Evolutionary conservation across 2,888 invertebrate genomes (phyloP), one percentile per base, ranked within the genome.

Genomic region (Psylliodes chrysocephalus): DNA sequence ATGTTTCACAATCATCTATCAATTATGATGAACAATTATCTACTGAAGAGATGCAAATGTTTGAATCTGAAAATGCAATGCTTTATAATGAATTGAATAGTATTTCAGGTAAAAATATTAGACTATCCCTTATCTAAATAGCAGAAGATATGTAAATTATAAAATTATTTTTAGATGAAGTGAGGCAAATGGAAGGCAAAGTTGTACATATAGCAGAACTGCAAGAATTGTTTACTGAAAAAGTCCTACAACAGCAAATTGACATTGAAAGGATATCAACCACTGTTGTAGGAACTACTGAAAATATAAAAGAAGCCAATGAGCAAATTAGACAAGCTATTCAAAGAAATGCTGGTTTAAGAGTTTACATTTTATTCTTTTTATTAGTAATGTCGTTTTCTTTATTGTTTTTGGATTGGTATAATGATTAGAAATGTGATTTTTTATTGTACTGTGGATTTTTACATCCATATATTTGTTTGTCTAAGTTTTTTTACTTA

Each of bases 321-420:
- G 96, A 97, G 77, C 96, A 98, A 83, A 95, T 99, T 55, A 87
- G 96, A 70, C 94, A 97, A 84, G 98, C 98, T 0, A 98, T 99
- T 77, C 96, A 97, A 82, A 90, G 96, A 69, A 97, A 97, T 83
- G 98, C 98, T 0, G 95, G 97, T 0, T 88, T 98, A 35, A 86
- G 98, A 73, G 95, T 96, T 10, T 97, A 95, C 88, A 90, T 98
- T 60, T 84, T 99, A 22, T 98, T 99, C 84, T 97, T 98, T 80
- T 85, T 99, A 57, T 84, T 98, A 72, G 96, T 98, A 35, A 92
- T 98, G 90, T 96, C 98, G 35, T 96, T 98, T 81, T 93, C 96
- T 15, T 85, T 99, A 54, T 85, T 99, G 7, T 99, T 99, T 83
- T 86, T 99, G 55, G 98, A 99, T 85, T 99, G 98, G 98, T 99